Conservation (phyloP, 2,113 vertebrate genomes). For the Sinosuthora webbiana region DNA sequence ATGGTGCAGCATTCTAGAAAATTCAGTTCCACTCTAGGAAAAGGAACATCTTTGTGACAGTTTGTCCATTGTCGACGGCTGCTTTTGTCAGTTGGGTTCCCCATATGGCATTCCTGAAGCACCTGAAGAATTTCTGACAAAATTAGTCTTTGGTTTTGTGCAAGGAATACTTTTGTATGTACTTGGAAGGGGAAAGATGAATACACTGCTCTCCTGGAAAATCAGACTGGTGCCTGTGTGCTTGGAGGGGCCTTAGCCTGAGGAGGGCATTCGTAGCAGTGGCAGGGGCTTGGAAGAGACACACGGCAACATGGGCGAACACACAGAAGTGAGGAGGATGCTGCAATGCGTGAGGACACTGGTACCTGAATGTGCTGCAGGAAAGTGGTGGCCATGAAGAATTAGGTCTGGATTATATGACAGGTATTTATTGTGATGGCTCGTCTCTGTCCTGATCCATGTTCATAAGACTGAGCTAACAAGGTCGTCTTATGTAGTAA, state of each 20-base stretch:
- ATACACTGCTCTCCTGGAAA: background rate
- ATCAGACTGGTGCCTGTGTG: background rate
- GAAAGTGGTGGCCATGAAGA: background rate
- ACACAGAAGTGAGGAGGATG: background rate
- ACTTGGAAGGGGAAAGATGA: background rate
- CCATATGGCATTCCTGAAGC: background rate
- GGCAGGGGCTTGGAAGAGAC: background rate
- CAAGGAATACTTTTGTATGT: background rate
- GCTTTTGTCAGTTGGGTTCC: background rate
- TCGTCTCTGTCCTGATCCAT: background rate
- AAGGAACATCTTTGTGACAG: background rate
- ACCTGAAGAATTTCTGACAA: background rate
- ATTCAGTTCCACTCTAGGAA: background rate
- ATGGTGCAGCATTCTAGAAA: background rate
- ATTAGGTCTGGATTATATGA: background rate
- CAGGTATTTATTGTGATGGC: background rate
- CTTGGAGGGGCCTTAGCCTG: background rate
- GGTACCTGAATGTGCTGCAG: background rate
- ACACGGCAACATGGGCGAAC: accelerated
- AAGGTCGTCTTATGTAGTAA: background rate
- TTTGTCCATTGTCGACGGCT: background rate
- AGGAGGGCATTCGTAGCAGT: background rate
- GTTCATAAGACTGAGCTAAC: background rate
- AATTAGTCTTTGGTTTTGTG: background rate
- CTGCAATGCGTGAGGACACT: accelerated